A percentile compares a stretch with the other conserved stretches of the same genome.
Conservation (phyloP, 2,113 vertebrate genomes). For the Alces alces region DNA sequence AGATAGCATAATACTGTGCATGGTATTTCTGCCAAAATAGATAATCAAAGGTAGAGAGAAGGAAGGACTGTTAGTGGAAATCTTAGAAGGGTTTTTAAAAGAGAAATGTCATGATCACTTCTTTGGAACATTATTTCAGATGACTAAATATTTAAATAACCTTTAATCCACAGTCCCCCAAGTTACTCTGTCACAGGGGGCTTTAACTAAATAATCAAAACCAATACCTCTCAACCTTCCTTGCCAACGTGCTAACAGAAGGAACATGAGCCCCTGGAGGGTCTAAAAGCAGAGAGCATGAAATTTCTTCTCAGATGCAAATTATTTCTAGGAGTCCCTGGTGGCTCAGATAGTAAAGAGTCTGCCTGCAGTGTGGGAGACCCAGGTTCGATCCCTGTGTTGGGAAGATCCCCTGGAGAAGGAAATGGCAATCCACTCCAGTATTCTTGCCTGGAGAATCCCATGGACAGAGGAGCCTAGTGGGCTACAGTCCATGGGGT, state of each 20-base stretch:
- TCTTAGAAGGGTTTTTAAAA: not conserved
- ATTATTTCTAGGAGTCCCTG: not conserved
- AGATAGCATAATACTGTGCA: not conserved
- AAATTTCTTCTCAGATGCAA: not conserved
- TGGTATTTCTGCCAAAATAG: not conserved
- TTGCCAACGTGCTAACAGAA: not conserved
- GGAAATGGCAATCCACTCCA: not conserved
- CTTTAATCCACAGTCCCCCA: not conserved
- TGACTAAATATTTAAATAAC: not conserved
- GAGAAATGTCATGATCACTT: not conserved
- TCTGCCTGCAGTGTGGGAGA: not conserved
- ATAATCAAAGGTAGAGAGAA: not conserved
- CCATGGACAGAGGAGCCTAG: not conserved
- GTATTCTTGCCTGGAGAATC: not conserved
- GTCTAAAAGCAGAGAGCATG: not conserved
- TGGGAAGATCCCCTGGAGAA: not conserved
- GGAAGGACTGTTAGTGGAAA: not conserved
- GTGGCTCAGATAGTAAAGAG: not conserved
- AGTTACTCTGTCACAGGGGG: not conserved
- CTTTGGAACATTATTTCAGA: not conserved
- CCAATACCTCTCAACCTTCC: not conserved
- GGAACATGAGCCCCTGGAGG: not conserved
- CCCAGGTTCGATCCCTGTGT: not conserved
- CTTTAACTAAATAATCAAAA: not conserved
- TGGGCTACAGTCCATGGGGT: not conserved